Conservation (phyloP, 2,888 invertebrate species). For the Pedicia rivosa region DNA sequence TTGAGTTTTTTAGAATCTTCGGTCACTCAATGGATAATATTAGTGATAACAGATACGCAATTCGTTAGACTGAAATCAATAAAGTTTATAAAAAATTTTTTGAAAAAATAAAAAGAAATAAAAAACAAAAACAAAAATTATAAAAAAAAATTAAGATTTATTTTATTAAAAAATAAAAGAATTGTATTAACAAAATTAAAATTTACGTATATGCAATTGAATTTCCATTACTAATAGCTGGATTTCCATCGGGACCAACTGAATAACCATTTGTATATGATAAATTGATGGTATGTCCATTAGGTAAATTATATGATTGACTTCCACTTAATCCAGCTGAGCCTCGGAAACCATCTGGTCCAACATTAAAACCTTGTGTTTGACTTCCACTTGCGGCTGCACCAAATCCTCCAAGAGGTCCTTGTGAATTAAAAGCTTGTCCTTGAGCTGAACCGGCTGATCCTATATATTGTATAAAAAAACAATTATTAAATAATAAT, state of each 20-base stretch:
- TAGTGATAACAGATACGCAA: too few relatives aligned
- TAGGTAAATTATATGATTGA: constrained; percentile 27
- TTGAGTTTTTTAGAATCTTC: too few relatives aligned
- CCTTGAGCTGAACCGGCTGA: constrained; percentile 19
- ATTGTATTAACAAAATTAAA: background rate
- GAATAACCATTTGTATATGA: constrained; percentile 26
- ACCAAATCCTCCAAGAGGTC: constrained; percentile 23
- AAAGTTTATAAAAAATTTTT: background rate
- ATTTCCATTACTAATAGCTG: constrained; percentile 17
- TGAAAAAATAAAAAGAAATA: background rate
- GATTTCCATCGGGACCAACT: constrained; percentile 16
- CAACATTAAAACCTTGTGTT: constrained; percentile 23
- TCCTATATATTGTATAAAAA: too few relatives aligned
- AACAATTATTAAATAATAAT: too few relatives aligned
- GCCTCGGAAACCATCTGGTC: constrained; percentile 18
- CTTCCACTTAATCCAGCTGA: constrained; percentile 26
- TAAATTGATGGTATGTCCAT: constrained; percentile 28
- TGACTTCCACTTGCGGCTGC: constrained; percentile 26
- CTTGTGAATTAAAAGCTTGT: constrained; percentile 25
- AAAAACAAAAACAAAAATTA: background rate
- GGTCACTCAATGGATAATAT: too few relatives aligned
- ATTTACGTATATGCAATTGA: constrained; percentile 18
- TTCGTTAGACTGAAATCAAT: background rate
- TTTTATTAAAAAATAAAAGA: background rate
- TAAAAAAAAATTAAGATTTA: background rate